Conservation (phyloP, 2,113 vertebrate species). For the Promerops cafer region DNA sequence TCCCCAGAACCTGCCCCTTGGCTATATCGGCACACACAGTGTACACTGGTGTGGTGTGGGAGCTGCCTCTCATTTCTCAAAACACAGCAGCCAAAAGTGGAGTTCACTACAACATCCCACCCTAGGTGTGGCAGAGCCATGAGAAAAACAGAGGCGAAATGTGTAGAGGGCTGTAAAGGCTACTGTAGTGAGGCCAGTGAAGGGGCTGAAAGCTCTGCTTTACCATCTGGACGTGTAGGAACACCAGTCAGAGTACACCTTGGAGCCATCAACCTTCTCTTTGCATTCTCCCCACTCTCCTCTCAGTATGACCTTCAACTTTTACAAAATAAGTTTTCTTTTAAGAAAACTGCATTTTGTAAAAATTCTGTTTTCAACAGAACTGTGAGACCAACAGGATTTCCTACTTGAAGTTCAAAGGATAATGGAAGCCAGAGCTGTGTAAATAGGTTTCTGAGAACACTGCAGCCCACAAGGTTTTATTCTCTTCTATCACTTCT, state of each 20-base stretch:
- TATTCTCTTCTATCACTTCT: neutral
- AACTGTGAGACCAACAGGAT: neutral
- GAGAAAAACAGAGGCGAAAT: neutral
- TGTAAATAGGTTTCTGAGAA: neutral
- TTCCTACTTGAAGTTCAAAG: conserved; percentile 11
- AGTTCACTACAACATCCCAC: neutral
- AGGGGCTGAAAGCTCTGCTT: neutral
- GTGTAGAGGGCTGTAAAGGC: neutral
- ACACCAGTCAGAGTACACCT: neutral
- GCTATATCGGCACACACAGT: rapidly evolving
- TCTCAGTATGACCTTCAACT: neutral
- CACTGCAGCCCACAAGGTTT: neutral
- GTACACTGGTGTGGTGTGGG: neutral
- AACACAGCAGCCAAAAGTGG: neutral
- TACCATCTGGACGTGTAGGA: neutral
- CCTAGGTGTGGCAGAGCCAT: neutral
- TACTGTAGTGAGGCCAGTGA: neutral
- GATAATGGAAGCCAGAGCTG: neutral
- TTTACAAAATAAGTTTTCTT: neutral
- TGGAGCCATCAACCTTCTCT: neutral
- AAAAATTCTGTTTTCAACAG: neutral
- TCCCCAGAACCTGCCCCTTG: neutral
- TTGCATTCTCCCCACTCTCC: neutral
- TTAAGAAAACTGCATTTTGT: neutral
- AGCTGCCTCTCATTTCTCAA: neutral